Evolutionary conservation across 2,113 vertebrate genomes (phyloP).

Genomic region (Chaetura pelagica): DNA sequence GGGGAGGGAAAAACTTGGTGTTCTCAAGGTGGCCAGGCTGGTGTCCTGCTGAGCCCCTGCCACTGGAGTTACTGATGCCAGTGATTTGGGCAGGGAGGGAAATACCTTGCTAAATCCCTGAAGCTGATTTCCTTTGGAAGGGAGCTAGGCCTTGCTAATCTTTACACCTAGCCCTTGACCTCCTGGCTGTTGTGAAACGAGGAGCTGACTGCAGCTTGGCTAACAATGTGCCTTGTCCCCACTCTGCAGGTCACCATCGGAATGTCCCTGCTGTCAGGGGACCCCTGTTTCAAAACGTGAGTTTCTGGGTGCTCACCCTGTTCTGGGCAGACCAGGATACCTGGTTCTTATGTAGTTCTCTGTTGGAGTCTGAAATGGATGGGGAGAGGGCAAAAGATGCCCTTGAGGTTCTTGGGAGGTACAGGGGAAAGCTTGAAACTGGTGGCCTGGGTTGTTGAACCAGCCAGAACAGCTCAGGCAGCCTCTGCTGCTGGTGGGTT

Average conservation of each 20-base stretch:
- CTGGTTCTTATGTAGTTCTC: neutral
- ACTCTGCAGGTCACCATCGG: slow-evolving; percentile 90
- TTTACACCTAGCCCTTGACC: neutral
- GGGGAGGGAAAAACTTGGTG: neutral
- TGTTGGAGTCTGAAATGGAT: neutral
- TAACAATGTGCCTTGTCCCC: neutral
- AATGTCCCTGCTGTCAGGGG: slow-evolving; percentile 95
- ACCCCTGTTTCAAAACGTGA: slow-evolving; percentile 99
- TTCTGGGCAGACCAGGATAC: neutral
- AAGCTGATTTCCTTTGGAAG: neutral
- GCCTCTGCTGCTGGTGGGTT: neutral
- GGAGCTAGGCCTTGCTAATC: neutral
- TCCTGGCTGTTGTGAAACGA: neutral
- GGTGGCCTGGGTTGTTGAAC: neutral
- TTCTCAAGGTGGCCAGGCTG: neutral
- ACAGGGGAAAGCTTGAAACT: neutral
- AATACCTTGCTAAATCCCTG: neutral
- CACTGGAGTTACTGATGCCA: neutral
- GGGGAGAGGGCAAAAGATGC: neutral
- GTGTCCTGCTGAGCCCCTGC: neutral
- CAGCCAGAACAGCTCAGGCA: neutral
- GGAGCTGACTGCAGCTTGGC: neutral
- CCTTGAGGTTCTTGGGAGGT: neutral
- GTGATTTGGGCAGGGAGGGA: neutral
- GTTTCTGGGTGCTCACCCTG: neutral